Conservation (phyloP, 2,888 invertebrate genomes). For the Hoplodrina blanda region DNA sequence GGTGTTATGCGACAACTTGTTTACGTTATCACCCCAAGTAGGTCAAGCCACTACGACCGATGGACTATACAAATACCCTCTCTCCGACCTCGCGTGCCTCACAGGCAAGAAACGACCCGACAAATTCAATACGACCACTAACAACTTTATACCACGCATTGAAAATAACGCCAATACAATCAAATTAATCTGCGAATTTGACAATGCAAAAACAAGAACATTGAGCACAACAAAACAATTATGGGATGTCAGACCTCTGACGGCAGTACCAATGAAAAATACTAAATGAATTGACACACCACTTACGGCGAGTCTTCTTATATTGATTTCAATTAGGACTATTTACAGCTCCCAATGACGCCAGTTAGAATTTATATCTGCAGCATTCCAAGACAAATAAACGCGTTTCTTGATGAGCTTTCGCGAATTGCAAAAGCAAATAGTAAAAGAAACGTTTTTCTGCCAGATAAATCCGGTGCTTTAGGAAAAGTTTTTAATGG, state of each 20-base stretch:
- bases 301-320: conserved; percentile 68
- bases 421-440: conserved; percentile 27
- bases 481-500: conserved; percentile 42
- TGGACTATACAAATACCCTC: conserved; percentile 65
- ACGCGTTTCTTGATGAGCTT: conserved; percentile 34
- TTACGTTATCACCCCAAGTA: conserved; percentile 58
- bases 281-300: conserved; percentile 72
- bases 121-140: conserved; percentile 65
- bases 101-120: conserved; percentile 62
- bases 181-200: conserved; percentile 49
- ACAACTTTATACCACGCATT: conserved; percentile 66
- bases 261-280: conserved; percentile 69
- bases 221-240: conserved; percentile 67
- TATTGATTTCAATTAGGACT: conserved; percentile 76
- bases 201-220: conserved; percentile 51
- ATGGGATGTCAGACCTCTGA: conserved; percentile 57
- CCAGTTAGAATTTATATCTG: conserved; percentile 33
- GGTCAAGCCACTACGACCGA: conserved; percentile 69
- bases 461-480: conserved; percentile 27
- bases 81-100: conserved; percentile 74
- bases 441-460: conserved; percentile 11
- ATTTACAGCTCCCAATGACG: conserved; percentile 59
- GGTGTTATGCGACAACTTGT: conserved; percentile 54
- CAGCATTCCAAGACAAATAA: conserved; percentile 54
- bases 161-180: conserved; percentile 39